These are phyloP conservation scores for Margarornis squamiger DNA, from an alignment of 2,797 vertebrate species.

Conservation along the genomic window DNA sequence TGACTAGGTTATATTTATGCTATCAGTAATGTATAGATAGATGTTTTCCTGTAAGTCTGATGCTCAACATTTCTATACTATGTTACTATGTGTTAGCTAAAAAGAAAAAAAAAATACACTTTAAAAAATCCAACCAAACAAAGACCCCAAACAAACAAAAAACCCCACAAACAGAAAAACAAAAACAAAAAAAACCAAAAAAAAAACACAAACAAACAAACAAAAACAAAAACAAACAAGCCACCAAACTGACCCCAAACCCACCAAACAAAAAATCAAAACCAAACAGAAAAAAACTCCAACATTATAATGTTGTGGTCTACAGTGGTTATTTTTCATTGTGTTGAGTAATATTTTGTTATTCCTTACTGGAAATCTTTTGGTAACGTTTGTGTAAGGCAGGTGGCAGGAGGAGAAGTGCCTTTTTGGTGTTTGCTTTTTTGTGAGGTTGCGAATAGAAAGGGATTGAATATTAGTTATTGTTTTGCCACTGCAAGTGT, in stretches of 20 bases:
- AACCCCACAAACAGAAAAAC: accelerated
- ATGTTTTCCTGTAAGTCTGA: neutral
- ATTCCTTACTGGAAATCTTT: neutral
- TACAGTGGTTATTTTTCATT: neutral
- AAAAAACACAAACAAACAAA: too few relatives aligned
- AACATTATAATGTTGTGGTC: neutral
- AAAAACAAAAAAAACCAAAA: too few relatives aligned
- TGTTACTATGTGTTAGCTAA: neutral
- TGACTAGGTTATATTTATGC: neutral
- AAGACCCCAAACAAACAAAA: too few relatives aligned
- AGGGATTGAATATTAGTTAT: neutral
- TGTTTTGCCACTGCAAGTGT: neutral
- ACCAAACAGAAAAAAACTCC: accelerated
- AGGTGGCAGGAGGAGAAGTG: accelerated
- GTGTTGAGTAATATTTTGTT: neutral
- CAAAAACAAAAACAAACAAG: too few relatives aligned
- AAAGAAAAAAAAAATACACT: neutral
- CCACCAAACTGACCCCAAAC: neutral
- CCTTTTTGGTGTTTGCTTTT: neutral
- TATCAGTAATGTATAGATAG: neutral
- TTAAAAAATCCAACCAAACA: too few relatives aligned
- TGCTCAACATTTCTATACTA: neutral
- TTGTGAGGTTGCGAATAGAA: neutral
- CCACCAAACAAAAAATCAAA: neutral
- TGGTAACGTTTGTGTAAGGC: neutral